Evolutionary conservation across 2,797 vertebrate genomes (phyloP).

Genomic region (Hypotaenidia okinawae): DNA sequence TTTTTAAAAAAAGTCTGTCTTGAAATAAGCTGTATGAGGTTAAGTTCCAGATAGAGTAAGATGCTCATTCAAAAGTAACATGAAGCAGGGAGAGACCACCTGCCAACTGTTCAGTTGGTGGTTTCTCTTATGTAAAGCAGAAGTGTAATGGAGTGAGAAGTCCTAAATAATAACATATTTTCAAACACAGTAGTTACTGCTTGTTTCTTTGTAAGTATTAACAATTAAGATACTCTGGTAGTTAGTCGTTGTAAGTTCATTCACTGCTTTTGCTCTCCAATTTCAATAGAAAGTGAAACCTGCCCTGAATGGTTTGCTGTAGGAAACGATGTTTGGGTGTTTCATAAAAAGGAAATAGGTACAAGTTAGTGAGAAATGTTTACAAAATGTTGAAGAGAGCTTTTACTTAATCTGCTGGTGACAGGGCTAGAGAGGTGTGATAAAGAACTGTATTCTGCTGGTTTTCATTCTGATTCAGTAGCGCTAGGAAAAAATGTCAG

Average conservation of each 20-base stretch:
- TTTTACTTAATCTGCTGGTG: background rate
- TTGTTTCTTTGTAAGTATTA: background rate
- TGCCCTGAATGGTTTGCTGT: background rate
- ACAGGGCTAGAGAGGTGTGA: background rate
- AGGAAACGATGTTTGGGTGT: background rate
- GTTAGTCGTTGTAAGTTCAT: background rate
- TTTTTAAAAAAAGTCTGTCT: background rate
- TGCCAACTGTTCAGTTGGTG: background rate
- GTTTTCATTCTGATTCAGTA: background rate
- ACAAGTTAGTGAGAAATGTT: background rate
- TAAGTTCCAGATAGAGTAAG: background rate
- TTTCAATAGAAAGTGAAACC: conserved; percentile 18
- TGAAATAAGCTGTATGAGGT: background rate
- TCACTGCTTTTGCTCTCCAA: background rate
- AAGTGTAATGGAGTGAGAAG: background rate
- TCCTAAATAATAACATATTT: background rate
- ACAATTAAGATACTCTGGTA: background rate
- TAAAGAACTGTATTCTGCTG: background rate
- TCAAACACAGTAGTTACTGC: background rate
- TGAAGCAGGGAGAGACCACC: background rate
- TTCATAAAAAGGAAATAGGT: background rate
- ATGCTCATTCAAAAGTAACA: background rate
- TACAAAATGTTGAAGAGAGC: background rate
- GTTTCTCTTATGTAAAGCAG: background rate
- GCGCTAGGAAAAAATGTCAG: background rate